phyloP scores from a whole-genome alignment of 2,888 invertebrate species.

The Troglohyphantes excavatus region DNA sequence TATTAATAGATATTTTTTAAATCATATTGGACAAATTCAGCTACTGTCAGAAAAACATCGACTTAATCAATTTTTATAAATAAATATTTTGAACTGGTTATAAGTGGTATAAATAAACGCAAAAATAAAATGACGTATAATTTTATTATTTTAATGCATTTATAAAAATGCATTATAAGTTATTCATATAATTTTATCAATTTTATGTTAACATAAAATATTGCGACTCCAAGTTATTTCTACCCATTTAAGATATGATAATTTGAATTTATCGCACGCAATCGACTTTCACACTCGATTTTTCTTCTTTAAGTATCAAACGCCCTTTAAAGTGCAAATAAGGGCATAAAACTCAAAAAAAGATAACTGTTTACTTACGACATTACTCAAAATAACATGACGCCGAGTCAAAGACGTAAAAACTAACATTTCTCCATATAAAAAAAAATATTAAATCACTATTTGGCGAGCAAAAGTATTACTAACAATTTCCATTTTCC shows the following conservation, averaged over 20 bases:
- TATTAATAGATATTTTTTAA: no score
- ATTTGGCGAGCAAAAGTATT: slow-evolving; percentile 40
- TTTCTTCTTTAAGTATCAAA: neutral
- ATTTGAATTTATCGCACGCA: slow-evolving; percentile 1
- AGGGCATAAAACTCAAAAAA: neutral
- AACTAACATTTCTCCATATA: neutral
- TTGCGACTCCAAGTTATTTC: neutral
- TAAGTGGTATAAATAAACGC: no score
- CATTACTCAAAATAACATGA: slow-evolving; percentile 38
- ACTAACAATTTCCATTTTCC: slow-evolving; percentile 57
- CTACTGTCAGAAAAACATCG: no score
- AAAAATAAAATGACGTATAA: no score
- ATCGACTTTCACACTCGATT: neutral
- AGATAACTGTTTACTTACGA: neutral
- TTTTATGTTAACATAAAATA: no score
- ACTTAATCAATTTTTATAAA: no score
- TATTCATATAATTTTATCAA: no score
- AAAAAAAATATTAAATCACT: slow-evolving; percentile 28
- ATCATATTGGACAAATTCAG: no score
- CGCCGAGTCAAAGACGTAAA: slow-evolving; percentile 2
- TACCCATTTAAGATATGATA: neutral
- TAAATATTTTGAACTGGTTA: no score
- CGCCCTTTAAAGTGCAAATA: neutral
- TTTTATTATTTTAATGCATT: no score
- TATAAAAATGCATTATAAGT: no score